Evolutionary conservation across 2,797 vertebrate species (phyloP).

Genomic region (Characodon lateralis): DNA sequence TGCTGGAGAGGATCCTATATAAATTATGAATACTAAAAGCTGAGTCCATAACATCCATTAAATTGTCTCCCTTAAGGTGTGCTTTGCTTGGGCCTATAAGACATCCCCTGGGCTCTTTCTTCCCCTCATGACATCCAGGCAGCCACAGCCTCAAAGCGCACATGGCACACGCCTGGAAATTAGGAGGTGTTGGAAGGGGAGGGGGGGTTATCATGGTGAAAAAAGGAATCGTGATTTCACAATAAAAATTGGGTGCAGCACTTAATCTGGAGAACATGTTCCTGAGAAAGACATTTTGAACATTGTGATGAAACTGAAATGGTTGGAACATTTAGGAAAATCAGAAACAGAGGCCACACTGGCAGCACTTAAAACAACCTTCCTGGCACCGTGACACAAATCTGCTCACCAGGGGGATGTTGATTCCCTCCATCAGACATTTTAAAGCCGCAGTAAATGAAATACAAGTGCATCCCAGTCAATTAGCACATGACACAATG

Average conservation of each 20-base stretch:
- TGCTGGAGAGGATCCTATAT: constrained; percentile 79
- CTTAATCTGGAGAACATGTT: constrained; percentile 15
- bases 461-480: neutral
- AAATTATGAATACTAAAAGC: constrained; percentile 88
- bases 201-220: constrained; percentile 5
- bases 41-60: constrained; percentile 83
- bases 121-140: constrained; percentile 47
- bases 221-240: constrained; percentile 21
- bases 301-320: constrained; percentile 27
- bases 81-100: constrained; percentile 61
- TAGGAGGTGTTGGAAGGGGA: constrained; percentile 31
- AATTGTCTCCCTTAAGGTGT: constrained; percentile 74
- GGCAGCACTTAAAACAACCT: constrained; percentile 39
- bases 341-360: constrained; percentile 44
- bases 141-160: constrained; percentile 39
- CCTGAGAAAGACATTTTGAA: constrained; percentile 19
- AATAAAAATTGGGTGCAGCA: constrained; percentile 13
- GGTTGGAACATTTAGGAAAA: constrained; percentile 32
- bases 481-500: neutral
- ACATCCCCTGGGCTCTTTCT: constrained; percentile 52
- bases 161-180: constrained; percentile 28
- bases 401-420: constrained; percentile 30
- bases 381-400: constrained; percentile 40
- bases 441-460: constrained; percentile 13
- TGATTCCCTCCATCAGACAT: constrained; percentile 29